Evolutionary conservation across 2,797 vertebrate genomes (phyloP).

Genomic region (Perdix hodgsoniae): DNA sequence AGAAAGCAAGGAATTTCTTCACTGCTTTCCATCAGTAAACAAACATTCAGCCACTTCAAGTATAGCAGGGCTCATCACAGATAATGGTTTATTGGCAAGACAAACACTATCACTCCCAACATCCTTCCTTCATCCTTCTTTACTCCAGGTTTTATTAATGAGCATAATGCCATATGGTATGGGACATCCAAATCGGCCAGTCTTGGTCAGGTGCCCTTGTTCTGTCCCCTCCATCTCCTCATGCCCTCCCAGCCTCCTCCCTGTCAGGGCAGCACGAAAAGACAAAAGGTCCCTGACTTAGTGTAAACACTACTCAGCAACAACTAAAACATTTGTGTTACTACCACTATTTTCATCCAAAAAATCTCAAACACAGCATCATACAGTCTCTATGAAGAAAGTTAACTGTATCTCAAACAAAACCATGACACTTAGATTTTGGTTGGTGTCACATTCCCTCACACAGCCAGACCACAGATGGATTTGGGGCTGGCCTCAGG

Average conservation of each 20-base stretch:
- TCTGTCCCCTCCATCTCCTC: not conserved
- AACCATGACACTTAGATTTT: not conserved
- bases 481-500: not conserved
- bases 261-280: not conserved
- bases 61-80: not conserved
- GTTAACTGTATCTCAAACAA: not conserved
- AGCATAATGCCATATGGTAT: not conserved
- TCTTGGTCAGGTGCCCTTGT: not conserved
- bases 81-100: not conserved
- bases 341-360: not conserved
- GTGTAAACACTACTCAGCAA: not conserved
- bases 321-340: not conserved
- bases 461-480: rapidly evolving
- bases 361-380: not conserved
- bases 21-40: not conserved
- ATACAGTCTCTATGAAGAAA: not conserved
- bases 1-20: not conserved
- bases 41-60: not conserved
- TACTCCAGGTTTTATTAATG: not conserved
- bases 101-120: not conserved
- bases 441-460: rapidly evolving
- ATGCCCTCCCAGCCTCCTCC: not conserved
- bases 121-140: not conserved
- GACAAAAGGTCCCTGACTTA: not conserved
- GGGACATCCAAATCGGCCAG: not conserved